Evolutionary conservation across 2,113 vertebrate genomes (phyloP), one percentile per base, ranked within the genome.

Genomic region (Hippocampus abdominalis): DNA sequence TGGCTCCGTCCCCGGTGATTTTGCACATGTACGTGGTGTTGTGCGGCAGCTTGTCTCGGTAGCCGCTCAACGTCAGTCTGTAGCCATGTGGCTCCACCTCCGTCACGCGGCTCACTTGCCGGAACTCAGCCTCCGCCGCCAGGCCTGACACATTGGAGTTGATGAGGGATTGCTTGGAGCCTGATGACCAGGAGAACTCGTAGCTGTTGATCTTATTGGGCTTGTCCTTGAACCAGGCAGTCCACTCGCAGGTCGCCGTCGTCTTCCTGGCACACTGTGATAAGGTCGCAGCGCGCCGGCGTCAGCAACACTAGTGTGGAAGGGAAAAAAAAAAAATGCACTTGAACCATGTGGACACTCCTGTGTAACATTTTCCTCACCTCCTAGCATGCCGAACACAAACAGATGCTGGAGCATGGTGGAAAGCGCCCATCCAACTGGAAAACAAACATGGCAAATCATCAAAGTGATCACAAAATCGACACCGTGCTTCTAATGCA

Each of bases 1-100:
- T 86, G 44, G 72, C 85, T 48, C 5, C 1, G 11, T 48, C 20
- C 27, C 69, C 80, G 0, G 74, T 79, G 48, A 92, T 75, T 77
- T 86, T 90, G 77, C 92, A 93, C 39, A 92, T 86, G 79, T 90
- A 93, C 2, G 89, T 92, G 59, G 90, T 90, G 77, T 92, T 92
- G 68, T 86, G 76, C 5, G 76, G 77, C 9, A 89, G 71, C 0
- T 10, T 71, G 29, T 87, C 69, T 21, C 13, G 81, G 82, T 77
- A 90, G 67, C 36, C 74, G 0, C 0, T 36, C 36, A 93, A 70
- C 1, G 70, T 91, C 83, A 93, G 75, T 25, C 86, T 85, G 74
- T 89, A 92, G 42, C 89, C 89, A 0, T 85, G 40, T 0, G 88
- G 77, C 1, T 90, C 68, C 23, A 92, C 70, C 20, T 82, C 72